Evolutionary conservation across 1,140 invertebrate species (phyloP), one percentile per base, ranked within the genome.

Genomic region (Anastatus disparis): DNA sequence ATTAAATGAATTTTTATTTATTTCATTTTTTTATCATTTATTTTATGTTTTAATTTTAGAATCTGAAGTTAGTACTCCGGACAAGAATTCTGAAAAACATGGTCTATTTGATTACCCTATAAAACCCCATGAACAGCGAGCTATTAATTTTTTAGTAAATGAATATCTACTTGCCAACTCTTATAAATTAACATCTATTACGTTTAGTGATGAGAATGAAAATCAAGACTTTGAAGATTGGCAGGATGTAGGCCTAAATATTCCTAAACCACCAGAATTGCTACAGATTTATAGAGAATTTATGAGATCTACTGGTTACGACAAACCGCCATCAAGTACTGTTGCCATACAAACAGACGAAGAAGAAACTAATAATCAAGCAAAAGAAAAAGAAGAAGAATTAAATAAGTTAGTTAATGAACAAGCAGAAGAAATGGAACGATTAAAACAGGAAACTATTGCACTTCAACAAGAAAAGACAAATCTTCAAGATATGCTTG

Each of bases 171-270:
- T 96, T 35, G 82, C 90, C 10, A 89, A 93, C 80, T 91, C 92
- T 55, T 96, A 95, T 81, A 96, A 96, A 86, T 83, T 97, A 15
- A 95, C 94, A 7, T 94, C 94, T 0, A 95, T 96, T 42, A 96
- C 95, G 26, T 97, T 96, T 87, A 92, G 93, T 52, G 95, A 97
- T 88, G 95, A 97, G 88, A 95, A 95, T 89, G 93, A 94, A 79
- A 89, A 95, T 80, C 94, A 95, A 90, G 94, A 97, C 87, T 95
- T 96, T 89, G 95, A 96, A 85, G 93, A 95, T 79, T 97, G 95
- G 95, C 94, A 96, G 86, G 94, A 96, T 87, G 92, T 94, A n/a
- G 94, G 95, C 2, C 84, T 96, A 15, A 96, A 96, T 81, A 93
- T 94, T 80, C 88, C 93, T 2, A 91, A 94, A 77, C 95, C 94